A percentile compares a stretch with the other conserved stretches of the same genome.
These are phyloP conservation scores for Anarsia innoxiella DNA, from an alignment of 2,888 invertebrate genomes.

Conservation along the genomic window DNA sequence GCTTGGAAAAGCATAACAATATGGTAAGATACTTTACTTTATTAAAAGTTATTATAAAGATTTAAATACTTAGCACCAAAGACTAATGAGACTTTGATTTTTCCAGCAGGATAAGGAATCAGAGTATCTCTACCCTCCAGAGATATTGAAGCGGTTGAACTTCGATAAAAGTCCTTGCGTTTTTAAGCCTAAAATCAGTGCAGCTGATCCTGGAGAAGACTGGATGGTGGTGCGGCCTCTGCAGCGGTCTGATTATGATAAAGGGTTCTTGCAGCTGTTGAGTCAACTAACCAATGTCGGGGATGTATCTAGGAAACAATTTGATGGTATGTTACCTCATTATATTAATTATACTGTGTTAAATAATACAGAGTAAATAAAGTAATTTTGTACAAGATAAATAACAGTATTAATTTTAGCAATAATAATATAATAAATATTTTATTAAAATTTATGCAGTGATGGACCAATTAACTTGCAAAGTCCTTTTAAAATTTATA, in stretches of 20 bases:
- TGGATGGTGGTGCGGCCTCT: slow-evolving; percentile 88
- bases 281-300: slow-evolving; percentile 91
- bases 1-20: slow-evolving; percentile 44
- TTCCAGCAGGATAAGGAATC: slow-evolving; percentile 55
- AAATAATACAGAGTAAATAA: too few species aligned
- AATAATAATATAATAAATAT: too few species aligned
- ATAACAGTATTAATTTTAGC: too few species aligned
- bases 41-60: neutral
- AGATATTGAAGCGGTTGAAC: slow-evolving; percentile 78
- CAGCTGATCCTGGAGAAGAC: slow-evolving; percentile 81
- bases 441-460: too few species aligned
- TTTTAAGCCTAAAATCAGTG: slow-evolving; percentile 82
- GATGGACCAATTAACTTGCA: too few species aligned
- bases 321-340: slow-evolving; percentile 88
- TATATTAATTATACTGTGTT: too few species aligned
- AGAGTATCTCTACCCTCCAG: slow-evolving; percentile 79
- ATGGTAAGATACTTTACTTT: slow-evolving; percentile 43
- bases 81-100: too few species aligned
- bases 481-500: too few species aligned
- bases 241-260: slow-evolving; percentile 85
- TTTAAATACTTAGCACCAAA: too few species aligned
- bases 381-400: too few species aligned
- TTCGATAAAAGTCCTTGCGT: slow-evolving; percentile 77
- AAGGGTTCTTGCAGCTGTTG: slow-evolving; percentile 87
- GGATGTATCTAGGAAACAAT: slow-evolving; percentile 83